Percentiles rank a stretch among this genome's conserved stretches.
phyloP scores from a whole-genome alignment of 2,888 invertebrate genomes.

The Spatulosminthurus flaviceps region DNA sequence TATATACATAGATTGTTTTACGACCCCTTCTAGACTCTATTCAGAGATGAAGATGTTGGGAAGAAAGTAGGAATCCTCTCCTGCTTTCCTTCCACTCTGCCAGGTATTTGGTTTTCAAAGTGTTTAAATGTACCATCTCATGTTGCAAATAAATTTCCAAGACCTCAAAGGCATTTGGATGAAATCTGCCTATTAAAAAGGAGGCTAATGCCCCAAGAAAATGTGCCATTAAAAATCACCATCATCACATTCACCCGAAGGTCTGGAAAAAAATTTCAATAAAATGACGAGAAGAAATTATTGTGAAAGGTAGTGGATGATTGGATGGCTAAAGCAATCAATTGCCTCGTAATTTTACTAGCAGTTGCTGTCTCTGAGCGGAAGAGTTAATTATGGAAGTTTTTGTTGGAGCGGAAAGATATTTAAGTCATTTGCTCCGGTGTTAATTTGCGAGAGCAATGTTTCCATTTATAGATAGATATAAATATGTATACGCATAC shows the following conservation, averaged over 20 bases:
- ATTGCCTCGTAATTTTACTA: slow-evolving; percentile 57
- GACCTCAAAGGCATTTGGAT: too few species aligned
- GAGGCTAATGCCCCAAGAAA: too few species aligned
- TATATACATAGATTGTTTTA: neutral
- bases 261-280: slow-evolving; percentile 21
- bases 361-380: slow-evolving; percentile 44
- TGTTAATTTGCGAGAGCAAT: slow-evolving; percentile 52
- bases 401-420: slow-evolving; percentile 45
- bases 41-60: neutral
- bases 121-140: too few species aligned
- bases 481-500: too few species aligned
- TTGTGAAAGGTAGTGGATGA: neutral
- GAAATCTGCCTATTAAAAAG: too few species aligned
- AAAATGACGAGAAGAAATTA: neutral
- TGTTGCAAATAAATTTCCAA: too few species aligned
- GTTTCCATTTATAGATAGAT: slow-evolving; percentile 21
- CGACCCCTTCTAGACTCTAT: neutral
- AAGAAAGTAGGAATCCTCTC: too few species aligned
- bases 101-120: too few species aligned
- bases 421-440: slow-evolving; percentile 50
- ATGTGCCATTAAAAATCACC: too few species aligned
- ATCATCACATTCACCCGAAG: too few species aligned
- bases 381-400: slow-evolving; percentile 58
- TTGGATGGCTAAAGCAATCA: slow-evolving; percentile 58
- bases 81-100: too few species aligned